phyloP scores from a whole-genome alignment of 1,140 invertebrate genomes.

The Diploscapter pachys region DNA sequence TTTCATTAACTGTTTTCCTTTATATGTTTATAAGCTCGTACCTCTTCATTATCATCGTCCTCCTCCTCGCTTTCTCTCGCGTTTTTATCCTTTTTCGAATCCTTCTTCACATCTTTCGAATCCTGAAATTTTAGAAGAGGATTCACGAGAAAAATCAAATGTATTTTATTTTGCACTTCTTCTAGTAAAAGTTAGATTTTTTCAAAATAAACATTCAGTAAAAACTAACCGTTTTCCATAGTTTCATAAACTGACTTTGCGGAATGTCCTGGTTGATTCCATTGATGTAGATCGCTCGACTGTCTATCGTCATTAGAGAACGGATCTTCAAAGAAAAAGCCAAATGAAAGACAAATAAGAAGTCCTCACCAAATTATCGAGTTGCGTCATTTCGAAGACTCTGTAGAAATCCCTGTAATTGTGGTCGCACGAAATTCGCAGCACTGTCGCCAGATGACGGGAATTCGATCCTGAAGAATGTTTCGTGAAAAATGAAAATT shows the following conservation, averaged over 20 bases:
- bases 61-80: constrained; percentile 45
- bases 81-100: constrained; percentile 19
- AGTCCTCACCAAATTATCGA: constrained; percentile 34
- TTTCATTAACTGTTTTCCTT: constrained; percentile 23
- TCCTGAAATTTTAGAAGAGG: constrained; percentile 9
- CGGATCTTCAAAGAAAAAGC: constrained; percentile 1
- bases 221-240: constrained; percentile 48
- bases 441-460: constrained; percentile 10
- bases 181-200: neutral
- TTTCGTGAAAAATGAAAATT: constrained; percentile 1
- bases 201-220: neutral
- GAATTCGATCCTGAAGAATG: constrained; percentile 18
- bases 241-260: constrained; percentile 44
- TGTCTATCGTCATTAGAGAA: neutral
- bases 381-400: constrained; percentile 48
- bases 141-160: constrained; percentile 11
- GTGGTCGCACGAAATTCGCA: constrained; percentile 18
- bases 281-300: constrained; percentile 16
- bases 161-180: neutral
- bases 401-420: constrained; percentile 39
- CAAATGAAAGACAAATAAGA: neutral
- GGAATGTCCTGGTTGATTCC: constrained; percentile 41
- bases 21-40: neutral
- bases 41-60: constrained; percentile 22
- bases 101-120: constrained; percentile 19